phyloP scores from a whole-genome alignment of 2,113 vertebrate species.

The Scophthalmus maximus region DNA sequence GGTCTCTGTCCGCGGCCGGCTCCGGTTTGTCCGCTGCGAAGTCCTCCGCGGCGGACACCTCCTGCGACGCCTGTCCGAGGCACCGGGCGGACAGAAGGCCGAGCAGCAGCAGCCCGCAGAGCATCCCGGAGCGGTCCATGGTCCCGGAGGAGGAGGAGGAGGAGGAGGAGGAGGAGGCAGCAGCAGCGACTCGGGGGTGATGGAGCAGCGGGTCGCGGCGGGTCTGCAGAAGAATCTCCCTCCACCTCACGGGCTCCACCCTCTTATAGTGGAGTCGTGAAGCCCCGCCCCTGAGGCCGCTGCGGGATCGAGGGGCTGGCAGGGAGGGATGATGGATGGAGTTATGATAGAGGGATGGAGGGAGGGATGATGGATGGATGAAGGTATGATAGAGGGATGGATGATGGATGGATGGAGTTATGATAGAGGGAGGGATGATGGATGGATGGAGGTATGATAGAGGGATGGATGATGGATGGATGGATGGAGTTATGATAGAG shows the following conservation, averaged over 20 bases:
- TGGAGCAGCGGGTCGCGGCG: slow-evolving; percentile 26
- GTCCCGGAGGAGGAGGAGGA: slow-evolving; percentile 47
- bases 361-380: too few species aligned
- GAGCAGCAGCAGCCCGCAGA: slow-evolving; percentile 69
- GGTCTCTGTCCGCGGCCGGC: slow-evolving; percentile 71
- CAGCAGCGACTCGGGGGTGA: slow-evolving; percentile 4
- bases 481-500: too few species aligned
- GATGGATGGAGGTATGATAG: not conserved
- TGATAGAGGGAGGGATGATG: not conserved
- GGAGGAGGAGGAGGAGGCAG: slow-evolving; percentile 1
- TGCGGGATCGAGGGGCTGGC: too few species aligned
- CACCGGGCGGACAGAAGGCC: slow-evolving; percentile 66
- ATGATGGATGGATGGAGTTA: too few species aligned
- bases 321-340: too few species aligned
- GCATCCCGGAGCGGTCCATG: slow-evolving; percentile 77
- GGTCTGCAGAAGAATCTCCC: slow-evolving; percentile 29
- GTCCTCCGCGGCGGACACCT: slow-evolving; percentile 72
- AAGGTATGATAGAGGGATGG: too few species aligned
- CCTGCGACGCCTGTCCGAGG: slow-evolving; percentile 70
- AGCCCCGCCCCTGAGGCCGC: slow-evolving; percentile 53
- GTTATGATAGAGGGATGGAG: too few species aligned
- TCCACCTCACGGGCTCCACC: slow-evolving; percentile 16
- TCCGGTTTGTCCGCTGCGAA: slow-evolving; percentile 58
- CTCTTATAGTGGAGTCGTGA: slow-evolving; percentile 15
- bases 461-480: not conserved